Evolutionary conservation across 2,113 vertebrate species (phyloP), one percentile per base, ranked within the genome.

Genomic region (Dicrurus megarhynchus): DNA sequence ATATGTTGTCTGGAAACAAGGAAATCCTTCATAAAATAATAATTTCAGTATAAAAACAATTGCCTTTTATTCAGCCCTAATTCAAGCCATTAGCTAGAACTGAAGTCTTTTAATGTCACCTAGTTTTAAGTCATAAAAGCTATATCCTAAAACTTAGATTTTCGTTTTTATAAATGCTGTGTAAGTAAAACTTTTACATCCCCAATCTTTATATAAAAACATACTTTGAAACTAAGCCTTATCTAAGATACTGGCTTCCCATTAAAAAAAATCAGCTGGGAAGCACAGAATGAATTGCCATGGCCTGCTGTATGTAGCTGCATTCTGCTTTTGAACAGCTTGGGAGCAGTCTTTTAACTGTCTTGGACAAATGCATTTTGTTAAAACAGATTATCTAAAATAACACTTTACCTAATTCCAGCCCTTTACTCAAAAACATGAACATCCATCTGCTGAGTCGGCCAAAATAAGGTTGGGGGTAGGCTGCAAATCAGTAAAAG

Each of bases 261-360:
- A n/a, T 52, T 1, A 13, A 32, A 16, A 74, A 44, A 53, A 57
- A n/a, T 3, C 13, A 61, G 41, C 30, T 0, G 3, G 33, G 37
- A 61, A 49, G 41, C 52, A 53, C 26, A 53, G 13, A 78, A 68
- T 24, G 3, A 74, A 42, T 64, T 83, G 64, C 61, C 22, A 18
- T n/a, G 2, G 27, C 46, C 55, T 64, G 28, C 44, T 80, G 10
- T 55, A 55, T 41, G 13, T 63, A 57, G 86, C 80, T 87, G 89
- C 77, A 71, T 75, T 90, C 67, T 83, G 64, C 89, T 89, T 94
- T 80, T 39, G 55, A 94, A 79, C 69, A 77, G 84, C 86, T 90
- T 95, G 94, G 93, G 85, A 96, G 94, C 90, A 94, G 64, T 83
- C 96, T 97, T 94, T 73, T 85, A 78, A 87, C 47, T 89, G 71